A percentile compares a stretch with the other conserved stretches of the same genome.
Evolutionary conservation across 2,113 vertebrate species (phyloP).

Genomic region (Tonatia bakeri): DNA sequence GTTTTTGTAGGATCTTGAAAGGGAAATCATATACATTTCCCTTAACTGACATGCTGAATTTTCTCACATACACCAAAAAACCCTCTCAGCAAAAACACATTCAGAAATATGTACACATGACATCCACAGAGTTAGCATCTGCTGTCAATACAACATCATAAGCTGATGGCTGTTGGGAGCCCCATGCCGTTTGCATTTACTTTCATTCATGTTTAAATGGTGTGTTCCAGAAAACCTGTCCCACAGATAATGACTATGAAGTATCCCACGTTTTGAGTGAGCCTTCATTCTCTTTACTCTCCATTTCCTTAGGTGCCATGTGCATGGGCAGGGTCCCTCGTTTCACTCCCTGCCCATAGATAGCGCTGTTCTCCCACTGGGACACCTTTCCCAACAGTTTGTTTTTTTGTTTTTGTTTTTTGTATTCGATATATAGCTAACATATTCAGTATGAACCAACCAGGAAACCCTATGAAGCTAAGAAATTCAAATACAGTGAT

Average conservation of each 20-base stretch:
- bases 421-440: not conserved
- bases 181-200: slow-evolving; percentile 20
- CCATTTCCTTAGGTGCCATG: not conserved
- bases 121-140: not conserved
- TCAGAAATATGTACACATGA: slow-evolving; percentile 4
- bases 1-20: slow-evolving; percentile 63
- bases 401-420: not conserved
- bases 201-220: slow-evolving; percentile 50
- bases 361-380: not conserved
- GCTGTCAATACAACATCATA: not conserved
- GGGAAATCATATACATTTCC: slow-evolving; percentile 65
- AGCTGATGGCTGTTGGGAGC: slow-evolving; percentile 8
- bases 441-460: not conserved
- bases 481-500: not conserved
- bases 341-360: not conserved
- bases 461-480: not conserved
- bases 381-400: not conserved
- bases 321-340: not conserved
- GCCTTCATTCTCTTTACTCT: not conserved
- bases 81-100: slow-evolving; percentile 45
- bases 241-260: not conserved
- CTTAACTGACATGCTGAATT: slow-evolving; percentile 37
- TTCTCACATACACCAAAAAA: slow-evolving; percentile 38
- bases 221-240: slow-evolving; percentile 41
- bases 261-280: not conserved